Base-by-base conservation (phyloP, 2,888 invertebrate species). In the Caenorhabditis sp. region DNA sequence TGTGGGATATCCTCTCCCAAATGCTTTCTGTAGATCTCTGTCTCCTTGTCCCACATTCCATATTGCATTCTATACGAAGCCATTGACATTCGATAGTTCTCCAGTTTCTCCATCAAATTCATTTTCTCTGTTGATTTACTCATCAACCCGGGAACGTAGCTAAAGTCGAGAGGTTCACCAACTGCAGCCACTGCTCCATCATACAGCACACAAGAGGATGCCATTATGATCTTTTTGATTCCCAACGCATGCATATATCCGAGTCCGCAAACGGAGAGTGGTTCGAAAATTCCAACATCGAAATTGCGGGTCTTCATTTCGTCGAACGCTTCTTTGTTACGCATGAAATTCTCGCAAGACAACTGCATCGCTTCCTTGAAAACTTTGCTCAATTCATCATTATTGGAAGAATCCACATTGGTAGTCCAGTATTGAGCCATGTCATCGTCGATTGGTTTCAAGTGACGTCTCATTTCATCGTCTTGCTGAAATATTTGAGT, bases 221-320 rank as follows among this genome's bases (percentile, higher is more conserved):
- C 54, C 24, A 69, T 28, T 22, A 69, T 56, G 1, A 51, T 19
- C 14, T 80, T 80, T 10, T 74, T 38, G 28, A 80, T 80, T 22
- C 69, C 61, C 3, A 80, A 7, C 22, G 38, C 44, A 14, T 68
- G 10, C 41, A 68, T 38, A n/a, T 26, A 80, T 38, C 61, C 80
- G 10, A 80, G 51, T 5, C 68, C 74, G 28, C 80, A 80, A 2
- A 74, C 56, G 5, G 73, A 54, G 0, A 80, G 16, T 8, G 80
- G 80, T 44, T 80, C 80, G 6, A 69, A 54, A 8, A 80, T 74
- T 28, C 54, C 68, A 44, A 80, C 61, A 38, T 80, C 80, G 26
- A 74, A 80, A 14, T 59, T 58, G 35, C 72, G n/a, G 0, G 41
- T 19, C 28, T 73, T 73, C 59, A 80, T 51, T 4, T 68, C n/a